Percentiles rank a stretch among this genome's conserved stretches.
phyloP scores from a whole-genome alignment of 2,113 vertebrate species.

The Esox niger region DNA sequence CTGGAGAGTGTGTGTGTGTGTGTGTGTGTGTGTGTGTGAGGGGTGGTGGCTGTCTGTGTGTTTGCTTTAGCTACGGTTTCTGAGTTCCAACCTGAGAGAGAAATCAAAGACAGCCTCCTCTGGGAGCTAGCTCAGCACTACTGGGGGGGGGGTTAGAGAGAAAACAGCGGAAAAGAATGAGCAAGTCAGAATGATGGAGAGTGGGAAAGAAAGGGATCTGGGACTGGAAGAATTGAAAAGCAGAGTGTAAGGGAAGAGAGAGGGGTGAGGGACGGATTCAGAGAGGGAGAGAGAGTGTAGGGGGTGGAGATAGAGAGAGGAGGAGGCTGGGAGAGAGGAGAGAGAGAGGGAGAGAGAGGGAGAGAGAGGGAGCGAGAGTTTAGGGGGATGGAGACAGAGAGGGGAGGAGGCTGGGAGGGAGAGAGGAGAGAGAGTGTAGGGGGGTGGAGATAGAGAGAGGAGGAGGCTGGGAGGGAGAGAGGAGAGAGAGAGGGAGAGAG shows the following conservation, averaged over 20 bases:
- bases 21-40: constrained; percentile 23
- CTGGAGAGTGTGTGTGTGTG: constrained; percentile 18
- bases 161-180: constrained; percentile 7
- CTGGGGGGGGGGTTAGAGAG: constrained; percentile 36
- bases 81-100: constrained; percentile 49
- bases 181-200: constrained; percentile 3
- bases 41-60: constrained; percentile 45
- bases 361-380: too few species aligned
- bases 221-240: constrained; percentile 8
- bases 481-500: too few species aligned
- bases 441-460: too few species aligned
- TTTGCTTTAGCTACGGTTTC: constrained; percentile 76
- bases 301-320: too few species aligned
- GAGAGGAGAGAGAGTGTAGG: too few species aligned
- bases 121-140: constrained; percentile 69
- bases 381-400: too few species aligned
- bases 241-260: constrained; percentile 1
- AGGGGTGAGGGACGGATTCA: too few species aligned
- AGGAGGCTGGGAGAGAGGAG: too few species aligned
- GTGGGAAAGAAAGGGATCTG: background rate
- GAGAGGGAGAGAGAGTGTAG: too few species aligned
- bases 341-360: too few species aligned
- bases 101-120: constrained; percentile 70
- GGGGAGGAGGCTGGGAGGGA: too few species aligned
- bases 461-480: too few species aligned